Conservation (phyloP, 1,140 invertebrate species). For the fruit fly (Drosophila melanogaster) region DNA sequence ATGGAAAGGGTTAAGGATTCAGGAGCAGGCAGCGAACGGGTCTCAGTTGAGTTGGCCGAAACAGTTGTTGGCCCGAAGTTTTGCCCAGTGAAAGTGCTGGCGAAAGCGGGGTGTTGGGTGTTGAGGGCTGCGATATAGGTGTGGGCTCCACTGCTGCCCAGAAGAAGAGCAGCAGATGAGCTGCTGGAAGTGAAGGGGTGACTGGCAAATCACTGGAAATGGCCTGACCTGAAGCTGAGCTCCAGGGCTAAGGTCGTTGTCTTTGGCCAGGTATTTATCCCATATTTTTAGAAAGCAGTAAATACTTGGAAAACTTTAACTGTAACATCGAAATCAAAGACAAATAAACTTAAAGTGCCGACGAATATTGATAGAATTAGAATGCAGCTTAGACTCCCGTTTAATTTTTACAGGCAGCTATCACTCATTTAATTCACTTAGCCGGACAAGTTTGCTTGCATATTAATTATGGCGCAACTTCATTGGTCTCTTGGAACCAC, state of each 20-base stretch:
- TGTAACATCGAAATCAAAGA: not conserved
- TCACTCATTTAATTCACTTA: conserved; percentile 69
- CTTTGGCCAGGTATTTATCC: conserved; percentile 12
- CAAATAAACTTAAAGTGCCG: not conserved
- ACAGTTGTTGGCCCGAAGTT: conserved; percentile 45
- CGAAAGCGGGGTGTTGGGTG: conserved; percentile 1
- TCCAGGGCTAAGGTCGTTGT: conserved; percentile 37
- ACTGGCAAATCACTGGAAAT: conserved; percentile 25
- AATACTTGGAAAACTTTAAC: not conserved
- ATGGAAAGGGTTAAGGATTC: conserved; percentile 14
- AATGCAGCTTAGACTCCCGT: conserved; percentile 12
- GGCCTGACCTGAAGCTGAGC: conserved; percentile 35
- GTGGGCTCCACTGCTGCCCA: not conserved
- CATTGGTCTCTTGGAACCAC: conserved; percentile 18
- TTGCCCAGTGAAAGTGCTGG: conserved; percentile 73
- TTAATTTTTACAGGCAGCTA: conserved; percentile 26
- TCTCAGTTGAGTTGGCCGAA: conserved; percentile 38
- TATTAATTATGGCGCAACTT: conserved; percentile 60
- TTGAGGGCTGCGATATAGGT: not conserved
- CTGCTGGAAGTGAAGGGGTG: conserved; percentile 39
- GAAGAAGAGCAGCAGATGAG: conserved; percentile 32
- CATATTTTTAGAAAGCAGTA: not conserved
- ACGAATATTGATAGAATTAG: conserved; percentile 3
- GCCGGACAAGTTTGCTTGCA: conserved; percentile 42
- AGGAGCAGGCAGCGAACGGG: conserved; percentile 50